Percentiles rank a stretch among this genome's conserved stretches.
Conservation (phyloP, 30 jellyfish, hydroid and myxozoan species). For the Hydractinia echinata region DNA sequence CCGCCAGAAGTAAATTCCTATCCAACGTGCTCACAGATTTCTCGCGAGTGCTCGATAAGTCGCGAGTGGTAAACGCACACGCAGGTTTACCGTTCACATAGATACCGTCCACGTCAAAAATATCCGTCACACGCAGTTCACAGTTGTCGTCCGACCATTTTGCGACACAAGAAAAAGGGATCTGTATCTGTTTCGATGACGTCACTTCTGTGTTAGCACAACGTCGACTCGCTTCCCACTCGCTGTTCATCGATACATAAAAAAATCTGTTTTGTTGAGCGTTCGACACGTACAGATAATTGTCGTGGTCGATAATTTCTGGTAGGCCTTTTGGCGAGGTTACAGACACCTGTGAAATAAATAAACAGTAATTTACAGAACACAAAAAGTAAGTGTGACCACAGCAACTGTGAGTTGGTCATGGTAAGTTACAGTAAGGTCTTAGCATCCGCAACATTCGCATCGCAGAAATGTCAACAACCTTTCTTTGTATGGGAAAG, state of each 20-base stretch:
- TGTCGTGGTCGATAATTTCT: constrained; percentile 1
- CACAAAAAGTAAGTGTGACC: too few relatives aligned
- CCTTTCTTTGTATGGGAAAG: too few relatives aligned
- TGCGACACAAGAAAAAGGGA: constrained; percentile 24
- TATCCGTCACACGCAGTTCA: not conserved
- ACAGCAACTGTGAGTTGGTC: too few relatives aligned
- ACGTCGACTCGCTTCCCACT: not conserved
- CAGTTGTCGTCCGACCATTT: constrained; percentile 24
- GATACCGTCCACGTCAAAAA: constrained; percentile 1
- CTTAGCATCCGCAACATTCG: too few relatives aligned
- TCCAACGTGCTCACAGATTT: constrained; percentile 14
- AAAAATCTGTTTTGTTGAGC: not conserved
- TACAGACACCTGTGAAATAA: constrained; percentile 11
- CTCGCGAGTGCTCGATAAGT: not conserved
- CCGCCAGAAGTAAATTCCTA: not conserved
- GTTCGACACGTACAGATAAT: constrained; percentile 19
- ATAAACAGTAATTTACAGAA: too few relatives aligned
- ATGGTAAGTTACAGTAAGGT: too few relatives aligned
- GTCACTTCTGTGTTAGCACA: not conserved
- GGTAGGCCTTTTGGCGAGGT: constrained; percentile 20
- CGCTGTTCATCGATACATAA: not conserved
- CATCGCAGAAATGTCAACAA: too few relatives aligned
- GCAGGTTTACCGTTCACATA: constrained; percentile 17
- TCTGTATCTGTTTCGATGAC: not conserved
- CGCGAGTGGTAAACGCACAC: constrained; percentile 21